Evolutionary conservation across 1,140 invertebrate species (phyloP), one percentile per base, ranked within the genome.

Genomic region (Ridgeia piscesae): DNA sequence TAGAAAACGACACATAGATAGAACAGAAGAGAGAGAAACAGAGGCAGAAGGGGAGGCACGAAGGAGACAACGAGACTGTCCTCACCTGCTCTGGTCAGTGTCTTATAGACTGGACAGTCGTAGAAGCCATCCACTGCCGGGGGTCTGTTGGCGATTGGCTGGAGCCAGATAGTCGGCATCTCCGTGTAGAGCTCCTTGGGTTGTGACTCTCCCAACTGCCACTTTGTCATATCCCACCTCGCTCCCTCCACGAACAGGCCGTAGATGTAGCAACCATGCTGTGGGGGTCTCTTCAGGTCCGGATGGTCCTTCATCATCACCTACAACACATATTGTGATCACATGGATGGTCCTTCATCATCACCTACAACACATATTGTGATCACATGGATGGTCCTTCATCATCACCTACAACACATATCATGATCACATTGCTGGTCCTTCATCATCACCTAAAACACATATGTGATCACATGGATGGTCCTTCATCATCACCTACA

Each of bases 61-160:
- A 77, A 34, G 91, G 77, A 77, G 34, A 21, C n/a, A 92, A 34
- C 6, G 89, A 21, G 17, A 33, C 89, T 34, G 34, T 34, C 88
- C 33, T 33, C 34, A 96, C 96, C 96, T 91, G 96, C 96, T 94
- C 96, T 94, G 31, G 96, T 96, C 34, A 96, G 94, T 89, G 96
- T 96, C 92, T 96, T 96, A 93, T 96, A 96, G 27, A 96, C 95
- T 31, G 96, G 96, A 92, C 96, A 96, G 21, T 95, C 95, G 92
- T 96, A 96, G 48, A 96, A 94, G 0, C 95, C 95, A 33, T 91
- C 92, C 6, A 92, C 92, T 17, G 94, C 94, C 33, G 92, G 88
- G 89, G 94, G 95, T 58, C 95, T 94, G 92, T 96, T 96, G 33
- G 95, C 93, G 21, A 93, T 93, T 4, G 96, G 96, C 35, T 94